Conservation (phyloP, 1,140 invertebrate genomes). For the Aporrectodea caliginosa region DNA sequence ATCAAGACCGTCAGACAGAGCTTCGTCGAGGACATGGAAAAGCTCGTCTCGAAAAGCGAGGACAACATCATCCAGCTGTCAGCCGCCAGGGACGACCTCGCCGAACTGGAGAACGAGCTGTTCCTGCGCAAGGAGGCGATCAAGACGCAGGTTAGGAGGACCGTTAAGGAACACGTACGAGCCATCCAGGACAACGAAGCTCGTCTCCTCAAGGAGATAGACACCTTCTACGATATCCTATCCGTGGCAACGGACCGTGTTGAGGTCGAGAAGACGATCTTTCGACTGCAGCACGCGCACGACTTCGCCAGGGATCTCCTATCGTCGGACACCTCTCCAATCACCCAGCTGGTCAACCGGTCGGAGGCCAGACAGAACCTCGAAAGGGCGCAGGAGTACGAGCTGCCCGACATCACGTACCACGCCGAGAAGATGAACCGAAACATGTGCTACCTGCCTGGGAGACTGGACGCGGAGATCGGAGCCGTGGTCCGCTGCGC, state of each 20-base stretch:
- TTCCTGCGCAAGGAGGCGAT: constrained; percentile 26
- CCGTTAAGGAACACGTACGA: constrained; percentile 12
- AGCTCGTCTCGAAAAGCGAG: constrained; percentile 15
- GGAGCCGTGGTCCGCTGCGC: constrained; percentile 13
- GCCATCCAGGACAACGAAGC: constrained; percentile 22
- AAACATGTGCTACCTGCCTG: constrained; percentile 24
- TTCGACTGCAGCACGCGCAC: constrained; percentile 22
- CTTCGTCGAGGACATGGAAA: constrained; percentile 10
- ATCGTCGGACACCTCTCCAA: constrained; percentile 24
- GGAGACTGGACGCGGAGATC: not conserved
- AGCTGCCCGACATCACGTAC: constrained; percentile 22
- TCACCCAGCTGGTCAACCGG: constrained; percentile 22
- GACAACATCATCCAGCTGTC: constrained; percentile 19
- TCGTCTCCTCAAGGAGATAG: constrained; percentile 3
- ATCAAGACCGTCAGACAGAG: constrained; percentile 12
- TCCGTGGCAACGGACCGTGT: constrained; percentile 4
- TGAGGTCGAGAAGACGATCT: constrained; percentile 17
- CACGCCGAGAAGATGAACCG: constrained; percentile 21
- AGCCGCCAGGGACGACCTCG: constrained; percentile 15
- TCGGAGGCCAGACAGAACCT: constrained; percentile 17
- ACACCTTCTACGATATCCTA: constrained; percentile 23
- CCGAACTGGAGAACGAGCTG: constrained; percentile 29
- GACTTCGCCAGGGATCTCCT: constrained; percentile 24
- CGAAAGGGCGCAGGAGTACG: constrained; percentile 18
- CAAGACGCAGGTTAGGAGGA: constrained; percentile 23